These are phyloP conservation scores for Lagocephalus sceleratus DNA, from an alignment of 2,797 vertebrate species.

Conservation along the genomic window DNA sequence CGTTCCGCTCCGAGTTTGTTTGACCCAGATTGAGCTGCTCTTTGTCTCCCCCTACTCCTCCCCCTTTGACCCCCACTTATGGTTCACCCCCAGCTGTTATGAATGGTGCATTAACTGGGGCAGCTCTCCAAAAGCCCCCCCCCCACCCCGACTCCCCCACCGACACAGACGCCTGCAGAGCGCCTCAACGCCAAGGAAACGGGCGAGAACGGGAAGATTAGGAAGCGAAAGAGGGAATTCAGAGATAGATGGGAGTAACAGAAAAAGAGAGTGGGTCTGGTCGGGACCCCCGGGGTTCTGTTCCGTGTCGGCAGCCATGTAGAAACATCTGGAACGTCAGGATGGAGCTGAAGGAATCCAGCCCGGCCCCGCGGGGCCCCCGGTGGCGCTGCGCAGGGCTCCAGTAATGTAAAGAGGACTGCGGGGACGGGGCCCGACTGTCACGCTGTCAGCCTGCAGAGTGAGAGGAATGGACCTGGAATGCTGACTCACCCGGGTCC, in stretches of 20 bases:
- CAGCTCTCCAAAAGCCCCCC: slow-evolving; percentile 65
- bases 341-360: slow-evolving; percentile 14
- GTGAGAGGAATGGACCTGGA: slow-evolving; percentile 63
- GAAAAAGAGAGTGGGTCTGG: no score
- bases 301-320: no score
- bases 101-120: slow-evolving; percentile 76
- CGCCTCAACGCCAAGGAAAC: neutral
- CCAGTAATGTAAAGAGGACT: slow-evolving; percentile 18
- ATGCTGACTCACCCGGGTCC: slow-evolving; percentile 68
- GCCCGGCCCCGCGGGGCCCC: slow-evolving; percentile 8
- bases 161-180: neutral
- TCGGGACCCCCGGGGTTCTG: no score
- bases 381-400: neutral
- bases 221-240: neutral
- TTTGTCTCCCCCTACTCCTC: slow-evolving; percentile 15
- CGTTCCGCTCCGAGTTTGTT: neutral
- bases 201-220: slow-evolving; percentile 1
- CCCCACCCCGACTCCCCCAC: slow-evolving; percentile 7
- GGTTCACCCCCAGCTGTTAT: slow-evolving; percentile 68
- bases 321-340: neutral
- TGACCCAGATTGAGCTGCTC: slow-evolving; percentile 43
- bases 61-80: slow-evolving; percentile 57
- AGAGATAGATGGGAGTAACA: neutral
- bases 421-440: slow-evolving; percentile 37
- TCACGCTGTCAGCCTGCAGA: slow-evolving; percentile 58